These are phyloP conservation scores for Parthenolecanium corni DNA, from an alignment of 2,888 invertebrate genomes.

Conservation along the genomic window DNA sequence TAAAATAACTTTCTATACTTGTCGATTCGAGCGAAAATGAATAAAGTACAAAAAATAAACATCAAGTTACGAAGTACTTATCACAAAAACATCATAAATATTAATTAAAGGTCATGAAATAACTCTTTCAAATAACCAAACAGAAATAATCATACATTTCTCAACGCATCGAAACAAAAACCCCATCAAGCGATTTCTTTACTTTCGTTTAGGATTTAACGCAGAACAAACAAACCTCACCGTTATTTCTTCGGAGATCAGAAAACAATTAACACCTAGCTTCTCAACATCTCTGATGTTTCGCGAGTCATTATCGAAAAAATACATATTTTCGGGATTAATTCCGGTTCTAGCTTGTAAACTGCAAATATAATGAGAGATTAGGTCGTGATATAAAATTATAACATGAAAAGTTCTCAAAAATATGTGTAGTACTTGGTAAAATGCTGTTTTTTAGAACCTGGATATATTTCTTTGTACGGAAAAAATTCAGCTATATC, in stretches of 20 bases:
- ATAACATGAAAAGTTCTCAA: constrained; percentile 5
- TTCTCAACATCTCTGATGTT: constrained; percentile 32
- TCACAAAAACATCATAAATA: no score
- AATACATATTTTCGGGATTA: constrained; percentile 31
- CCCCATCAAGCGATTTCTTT: background rate
- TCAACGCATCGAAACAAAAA: no score
- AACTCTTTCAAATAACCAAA: no score
- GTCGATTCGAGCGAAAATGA: no score
- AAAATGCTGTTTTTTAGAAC: constrained; percentile 34
- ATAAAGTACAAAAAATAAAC: no score
- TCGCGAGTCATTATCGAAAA: constrained; percentile 32
- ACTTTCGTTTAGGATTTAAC: constrained; percentile 4
- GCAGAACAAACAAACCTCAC: constrained; percentile 1
- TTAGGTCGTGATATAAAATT: background rate
- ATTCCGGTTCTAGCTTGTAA: constrained; percentile 29
- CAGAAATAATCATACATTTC: no score
- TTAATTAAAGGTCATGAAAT: no score
- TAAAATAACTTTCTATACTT: no score
- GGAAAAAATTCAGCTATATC: constrained; percentile 33
- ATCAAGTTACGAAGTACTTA: no score
- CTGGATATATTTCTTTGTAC: constrained; percentile 35
- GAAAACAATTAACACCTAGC: constrained; percentile 34
- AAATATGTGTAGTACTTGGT: no score
- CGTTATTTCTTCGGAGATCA: constrained; percentile 11
- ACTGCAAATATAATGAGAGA: constrained; percentile 4